A percentile compares a stretch with the other conserved stretches of the same genome.
Conservation (phyloP, 1,140 invertebrate genomes). For the Plodia interpunctella region DNA sequence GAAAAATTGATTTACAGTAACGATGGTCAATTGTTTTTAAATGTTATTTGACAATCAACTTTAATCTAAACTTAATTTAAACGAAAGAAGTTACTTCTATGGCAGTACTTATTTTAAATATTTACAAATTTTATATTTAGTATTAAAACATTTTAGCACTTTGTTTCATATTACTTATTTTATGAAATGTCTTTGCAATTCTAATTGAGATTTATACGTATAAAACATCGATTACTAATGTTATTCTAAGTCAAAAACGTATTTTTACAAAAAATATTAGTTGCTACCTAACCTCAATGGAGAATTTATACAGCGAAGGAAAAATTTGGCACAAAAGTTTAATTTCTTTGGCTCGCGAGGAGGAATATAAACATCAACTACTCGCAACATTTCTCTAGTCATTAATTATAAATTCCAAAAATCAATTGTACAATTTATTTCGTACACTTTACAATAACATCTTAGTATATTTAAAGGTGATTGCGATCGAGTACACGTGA, state of each 20-base stretch:
- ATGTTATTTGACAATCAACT: too few species aligned
- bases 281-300: neutral
- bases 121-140: conserved; percentile 9
- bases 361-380: neutral
- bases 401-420: neutral
- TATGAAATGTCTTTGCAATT: conserved; percentile 11
- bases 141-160: neutral
- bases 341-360: conserved; percentile 2
- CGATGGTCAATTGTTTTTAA: too few species aligned
- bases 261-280: neutral
- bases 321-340: conserved; percentile 12
- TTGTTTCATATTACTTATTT: conserved; percentile 1
- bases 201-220: conserved; percentile 13
- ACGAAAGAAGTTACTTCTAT: neutral
- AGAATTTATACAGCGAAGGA: conserved; percentile 2
- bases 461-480: conserved; percentile 6
- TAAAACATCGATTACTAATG: conserved; percentile 21
- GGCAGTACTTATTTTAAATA: conserved; percentile 4
- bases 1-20: neutral
- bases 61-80: too few species aligned
- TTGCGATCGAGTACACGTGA: neutral
- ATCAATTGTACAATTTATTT: neutral
- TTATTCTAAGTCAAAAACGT: conserved; percentile 10
- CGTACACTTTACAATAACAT: conserved; percentile 11
- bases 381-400: neutral